phyloP scores from a whole-genome alignment of 2,797 vertebrate species.

The Sciaenops ocellatus region DNA sequence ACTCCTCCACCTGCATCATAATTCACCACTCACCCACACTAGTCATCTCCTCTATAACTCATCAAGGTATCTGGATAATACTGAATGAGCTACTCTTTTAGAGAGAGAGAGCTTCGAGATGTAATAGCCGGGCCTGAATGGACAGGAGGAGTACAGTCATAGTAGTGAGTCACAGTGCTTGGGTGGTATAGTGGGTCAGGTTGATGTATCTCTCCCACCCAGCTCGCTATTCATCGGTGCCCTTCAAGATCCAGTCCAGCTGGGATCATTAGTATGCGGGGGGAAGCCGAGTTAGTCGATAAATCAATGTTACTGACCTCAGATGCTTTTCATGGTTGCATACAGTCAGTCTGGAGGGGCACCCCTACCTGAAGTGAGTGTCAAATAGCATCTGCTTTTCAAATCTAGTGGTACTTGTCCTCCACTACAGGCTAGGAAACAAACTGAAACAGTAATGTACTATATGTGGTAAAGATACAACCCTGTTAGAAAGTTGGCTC shows the following conservation, averaged over 20 bases:
- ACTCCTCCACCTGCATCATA: background rate
- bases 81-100: conserved; percentile 14
- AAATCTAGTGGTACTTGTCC: conserved; percentile 10
- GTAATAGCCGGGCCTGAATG: conserved; percentile 42
- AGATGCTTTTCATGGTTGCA: conserved; percentile 7
- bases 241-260: conserved; percentile 50
- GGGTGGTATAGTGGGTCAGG: conserved; percentile 38
- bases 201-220: conserved; percentile 52
- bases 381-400: conserved; percentile 32
- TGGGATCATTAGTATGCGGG: conserved; percentile 35
- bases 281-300: conserved; percentile 10
- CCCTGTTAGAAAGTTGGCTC: too few species aligned
- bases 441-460: background rate
- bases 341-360: conserved; percentile 10
- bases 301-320: conserved; percentile 51
- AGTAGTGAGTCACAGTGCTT: conserved; percentile 48
- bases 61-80: background rate
- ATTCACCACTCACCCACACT: background rate
- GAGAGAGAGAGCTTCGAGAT: conserved; percentile 18
- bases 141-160: conserved; percentile 46
- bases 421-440: conserved; percentile 7
- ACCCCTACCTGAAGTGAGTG: conserved; percentile 12
- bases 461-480: background rate
- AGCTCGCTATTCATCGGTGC: conserved; percentile 34
- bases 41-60: background rate